phyloP scores from a whole-genome alignment of 2,113 vertebrate genomes.

The Neopipo cinnamomea region DNA sequence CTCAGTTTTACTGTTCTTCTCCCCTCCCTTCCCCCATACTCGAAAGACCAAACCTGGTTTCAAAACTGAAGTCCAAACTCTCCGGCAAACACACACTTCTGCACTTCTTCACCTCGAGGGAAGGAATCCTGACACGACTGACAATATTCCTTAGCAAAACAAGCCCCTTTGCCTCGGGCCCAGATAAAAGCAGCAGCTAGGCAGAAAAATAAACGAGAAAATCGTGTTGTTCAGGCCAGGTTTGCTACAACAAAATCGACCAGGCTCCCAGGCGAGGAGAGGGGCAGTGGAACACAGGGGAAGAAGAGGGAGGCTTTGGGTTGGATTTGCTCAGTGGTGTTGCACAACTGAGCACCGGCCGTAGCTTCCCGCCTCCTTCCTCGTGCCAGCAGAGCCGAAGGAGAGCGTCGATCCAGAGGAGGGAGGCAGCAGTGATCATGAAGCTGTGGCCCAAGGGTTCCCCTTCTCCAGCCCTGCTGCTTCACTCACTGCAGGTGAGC shows the following conservation, averaged over 20 bases:
- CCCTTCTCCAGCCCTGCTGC: not conserved
- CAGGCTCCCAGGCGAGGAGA: not conserved
- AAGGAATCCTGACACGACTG: not conserved
- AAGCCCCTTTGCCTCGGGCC: not conserved
- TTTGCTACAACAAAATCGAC: not conserved
- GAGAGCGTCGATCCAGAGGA: rapidly evolving
- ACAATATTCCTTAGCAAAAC: not conserved
- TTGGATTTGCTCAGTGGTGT: not conserved
- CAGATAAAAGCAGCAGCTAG: not conserved
- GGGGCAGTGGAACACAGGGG: not conserved
- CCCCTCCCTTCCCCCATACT: not conserved
- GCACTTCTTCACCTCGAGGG: not conserved
- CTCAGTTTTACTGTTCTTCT: not conserved
- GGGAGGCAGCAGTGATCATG: not conserved
- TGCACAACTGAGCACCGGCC: not conserved
- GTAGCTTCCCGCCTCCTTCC: not conserved
- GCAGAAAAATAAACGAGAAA: not conserved
- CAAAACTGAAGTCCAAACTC: not conserved
- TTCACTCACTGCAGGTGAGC: not conserved
- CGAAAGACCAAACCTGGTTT: not conserved
- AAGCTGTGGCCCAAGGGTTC: not conserved
- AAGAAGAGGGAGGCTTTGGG: not conserved
- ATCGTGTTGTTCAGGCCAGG: not conserved
- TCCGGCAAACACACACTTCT: not conserved
- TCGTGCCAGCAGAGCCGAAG: not conserved